Evolutionary conservation across 2,797 vertebrate species (phyloP).

Genomic region (Melanotaenia trifasciata): DNA sequence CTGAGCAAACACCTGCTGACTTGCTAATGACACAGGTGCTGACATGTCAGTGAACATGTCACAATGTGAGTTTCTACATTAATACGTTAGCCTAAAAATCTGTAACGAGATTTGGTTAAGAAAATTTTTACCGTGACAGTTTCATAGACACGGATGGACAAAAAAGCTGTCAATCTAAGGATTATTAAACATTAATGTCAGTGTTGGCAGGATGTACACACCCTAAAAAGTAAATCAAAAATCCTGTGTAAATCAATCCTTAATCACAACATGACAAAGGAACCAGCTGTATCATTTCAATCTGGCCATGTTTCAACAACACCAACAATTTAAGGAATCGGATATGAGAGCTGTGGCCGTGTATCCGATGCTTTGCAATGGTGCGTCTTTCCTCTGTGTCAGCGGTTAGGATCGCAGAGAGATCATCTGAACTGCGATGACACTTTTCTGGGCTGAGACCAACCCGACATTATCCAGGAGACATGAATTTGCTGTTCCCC

Average conservation of each 20-base stretch:
- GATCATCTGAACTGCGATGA: conserved; percentile 74
- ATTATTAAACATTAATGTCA: conserved; percentile 35
- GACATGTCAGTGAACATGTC: conserved; percentile 47
- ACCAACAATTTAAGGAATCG: conserved; percentile 73
- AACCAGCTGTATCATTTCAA: conserved; percentile 61
- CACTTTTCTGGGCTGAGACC: conserved; percentile 68
- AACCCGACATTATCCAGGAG: conserved; percentile 64
- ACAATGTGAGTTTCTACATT: conserved; percentile 50
- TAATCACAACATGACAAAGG: conserved; percentile 60
- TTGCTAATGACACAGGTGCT: conserved; percentile 68
- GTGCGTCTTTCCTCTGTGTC: conserved; percentile 76
- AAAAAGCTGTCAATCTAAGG: conserved; percentile 26
- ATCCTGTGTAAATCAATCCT: conserved; percentile 52
- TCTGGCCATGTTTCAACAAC: conserved; percentile 71
- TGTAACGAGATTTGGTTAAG: conserved; percentile 4
- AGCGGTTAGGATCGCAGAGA: conserved; percentile 72
- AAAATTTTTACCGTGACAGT: conserved; percentile 33
- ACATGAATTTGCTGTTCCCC: conserved; percentile 51
- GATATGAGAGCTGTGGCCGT: conserved; percentile 68
- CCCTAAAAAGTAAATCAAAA: conserved; percentile 47
- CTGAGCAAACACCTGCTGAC: conserved; percentile 75
- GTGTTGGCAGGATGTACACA: conserved; percentile 41
- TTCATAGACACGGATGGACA: conserved; percentile 44
- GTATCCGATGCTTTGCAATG: conserved; percentile 75
- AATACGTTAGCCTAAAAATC: conserved; percentile 15